A percentile compares a stretch with the other conserved stretches of the same genome.
Conservation (phyloP, 2,797 vertebrate species). For the Propithecus perrieri region DNA sequence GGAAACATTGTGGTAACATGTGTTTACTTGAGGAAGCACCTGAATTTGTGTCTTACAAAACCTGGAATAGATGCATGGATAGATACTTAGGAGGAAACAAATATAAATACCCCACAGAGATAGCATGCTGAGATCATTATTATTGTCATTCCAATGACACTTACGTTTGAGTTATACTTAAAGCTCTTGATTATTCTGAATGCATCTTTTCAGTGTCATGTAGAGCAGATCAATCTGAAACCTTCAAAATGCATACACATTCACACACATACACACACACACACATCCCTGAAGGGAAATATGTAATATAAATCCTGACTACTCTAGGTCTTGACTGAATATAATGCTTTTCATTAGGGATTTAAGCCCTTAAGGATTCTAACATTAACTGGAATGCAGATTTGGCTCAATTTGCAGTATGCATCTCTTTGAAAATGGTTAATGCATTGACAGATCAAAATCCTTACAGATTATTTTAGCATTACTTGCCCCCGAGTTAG, state of each 20-base stretch:
- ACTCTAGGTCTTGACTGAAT: neutral
- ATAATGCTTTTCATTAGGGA: neutral
- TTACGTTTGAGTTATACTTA: neutral
- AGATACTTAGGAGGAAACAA: neutral
- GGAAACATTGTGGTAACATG: neutral
- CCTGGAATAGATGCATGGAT: neutral
- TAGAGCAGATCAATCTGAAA: constrained; percentile 41
- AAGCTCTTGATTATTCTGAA: constrained; percentile 31
- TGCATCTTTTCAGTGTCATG: neutral
- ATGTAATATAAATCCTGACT: neutral
- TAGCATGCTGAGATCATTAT: neutral
- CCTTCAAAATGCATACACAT: neutral
- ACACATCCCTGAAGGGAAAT: neutral
- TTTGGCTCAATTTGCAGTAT: neutral
- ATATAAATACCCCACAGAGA: neutral
- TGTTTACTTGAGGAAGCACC: neutral
- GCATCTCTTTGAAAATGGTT: neutral
- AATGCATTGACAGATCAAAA: neutral
- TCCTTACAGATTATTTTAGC: neutral
- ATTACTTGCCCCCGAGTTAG: neutral
- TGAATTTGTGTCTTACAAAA: neutral
- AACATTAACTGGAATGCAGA: neutral
- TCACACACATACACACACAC: neutral
- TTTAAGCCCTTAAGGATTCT: neutral
- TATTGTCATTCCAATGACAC: neutral